Evolutionary conservation across 2,797 vertebrate genomes (phyloP).

Genomic region (Chaenodraco wilsoni): DNA sequence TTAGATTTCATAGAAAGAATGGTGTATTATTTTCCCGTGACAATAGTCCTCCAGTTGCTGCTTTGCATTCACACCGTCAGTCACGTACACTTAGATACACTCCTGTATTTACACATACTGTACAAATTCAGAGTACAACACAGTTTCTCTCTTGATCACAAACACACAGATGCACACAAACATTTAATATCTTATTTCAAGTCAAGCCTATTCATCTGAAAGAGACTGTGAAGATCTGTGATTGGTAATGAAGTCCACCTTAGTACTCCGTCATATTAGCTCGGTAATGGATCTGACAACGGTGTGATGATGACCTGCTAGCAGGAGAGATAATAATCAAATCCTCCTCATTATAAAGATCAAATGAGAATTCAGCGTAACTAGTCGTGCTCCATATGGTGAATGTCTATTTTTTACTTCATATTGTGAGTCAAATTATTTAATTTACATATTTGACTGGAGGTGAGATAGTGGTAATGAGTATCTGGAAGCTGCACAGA

Average conservation of each 20-base stretch:
- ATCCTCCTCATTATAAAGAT: constrained; percentile 50
- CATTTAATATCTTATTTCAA: constrained; percentile 23
- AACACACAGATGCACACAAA: constrained; percentile 12
- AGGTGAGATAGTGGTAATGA: constrained; percentile 57
- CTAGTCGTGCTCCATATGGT: constrained; percentile 11
- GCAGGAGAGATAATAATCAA: constrained; percentile 52
- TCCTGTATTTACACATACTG: constrained; percentile 17
- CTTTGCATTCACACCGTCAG: constrained; percentile 27
- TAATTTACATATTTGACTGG: constrained; percentile 66
- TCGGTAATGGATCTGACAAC: constrained; percentile 46
- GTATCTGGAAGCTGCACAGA: constrained; percentile 45
- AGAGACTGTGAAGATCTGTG: constrained; percentile 35
- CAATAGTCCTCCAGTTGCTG: constrained; percentile 48
- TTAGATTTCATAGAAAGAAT: constrained; percentile 65
- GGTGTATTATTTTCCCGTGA: constrained; percentile 46
- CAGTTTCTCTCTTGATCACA: constrained; percentile 11
- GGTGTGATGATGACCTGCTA: constrained; percentile 46
- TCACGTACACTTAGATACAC: constrained; percentile 22
- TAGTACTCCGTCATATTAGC: constrained; percentile 45
- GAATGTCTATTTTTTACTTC: constrained; percentile 52
- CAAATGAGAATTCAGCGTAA: constrained; percentile 47
- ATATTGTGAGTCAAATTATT: constrained; percentile 49
- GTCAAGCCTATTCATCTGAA: constrained; percentile 35
- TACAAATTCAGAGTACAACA: constrained; percentile 26
- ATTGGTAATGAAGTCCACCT: constrained; percentile 53